Percentiles rank a stretch among this genome's conserved stretches.
These are phyloP conservation scores for Drosophila nigrodunni DNA, from an alignment of 1,140 invertebrate species.

Conservation along the genomic window DNA sequence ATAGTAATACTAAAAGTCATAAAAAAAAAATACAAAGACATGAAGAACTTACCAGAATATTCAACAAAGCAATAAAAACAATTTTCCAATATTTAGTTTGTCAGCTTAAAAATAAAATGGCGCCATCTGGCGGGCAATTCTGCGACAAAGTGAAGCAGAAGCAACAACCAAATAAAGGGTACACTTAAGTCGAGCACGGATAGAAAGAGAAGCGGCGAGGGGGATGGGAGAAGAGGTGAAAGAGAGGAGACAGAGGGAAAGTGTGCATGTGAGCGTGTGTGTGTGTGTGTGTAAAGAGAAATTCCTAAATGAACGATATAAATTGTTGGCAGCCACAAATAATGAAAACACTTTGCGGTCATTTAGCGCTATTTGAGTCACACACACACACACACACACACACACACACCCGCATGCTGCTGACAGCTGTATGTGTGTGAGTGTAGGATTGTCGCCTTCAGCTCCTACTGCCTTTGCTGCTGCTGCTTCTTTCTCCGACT, in stretches of 20 bases:
- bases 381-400: constrained; percentile 50
- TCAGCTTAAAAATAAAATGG: not conserved
- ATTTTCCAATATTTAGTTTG: too few relatives aligned
- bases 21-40: too few relatives aligned
- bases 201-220: not conserved
- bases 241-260: not conserved
- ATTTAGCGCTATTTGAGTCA: constrained; percentile 80
- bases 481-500: too few relatives aligned
- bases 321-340: constrained; percentile 83
- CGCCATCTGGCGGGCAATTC: not conserved
- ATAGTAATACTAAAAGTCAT: too few relatives aligned
- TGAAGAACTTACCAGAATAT: not conserved
- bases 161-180: not conserved
- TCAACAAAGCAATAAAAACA: not conserved
- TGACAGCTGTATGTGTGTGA: constrained; percentile 58
- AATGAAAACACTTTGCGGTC: constrained; percentile 83
- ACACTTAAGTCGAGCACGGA: not conserved
- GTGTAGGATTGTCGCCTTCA: not conserved
- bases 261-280: constrained; percentile 43
- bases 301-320: constrained; percentile 83
- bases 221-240: not conserved
- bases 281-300: constrained; percentile 50
- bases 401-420: constrained; percentile 45
- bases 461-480: too few relatives aligned
- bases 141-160: too few relatives aligned